These are phyloP conservation scores for Gambusia holbrooki DNA, from an alignment of 2,113 vertebrate genomes.

Conservation along the genomic window DNA sequence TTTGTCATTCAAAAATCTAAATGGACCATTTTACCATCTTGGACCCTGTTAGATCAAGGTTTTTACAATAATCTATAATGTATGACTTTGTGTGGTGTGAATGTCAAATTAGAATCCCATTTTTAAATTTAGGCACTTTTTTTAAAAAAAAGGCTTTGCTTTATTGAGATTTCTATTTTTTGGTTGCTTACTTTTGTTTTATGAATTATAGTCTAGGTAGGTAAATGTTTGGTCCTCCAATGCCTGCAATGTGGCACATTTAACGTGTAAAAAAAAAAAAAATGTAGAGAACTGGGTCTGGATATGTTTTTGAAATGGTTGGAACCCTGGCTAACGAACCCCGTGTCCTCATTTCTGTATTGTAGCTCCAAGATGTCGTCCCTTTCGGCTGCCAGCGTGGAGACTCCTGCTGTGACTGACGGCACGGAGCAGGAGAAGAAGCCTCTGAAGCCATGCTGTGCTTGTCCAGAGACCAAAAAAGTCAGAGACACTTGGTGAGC, in stretches of 20 bases:
- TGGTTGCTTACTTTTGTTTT: not conserved
- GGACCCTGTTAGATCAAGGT: too few relatives aligned
- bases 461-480: slow-evolving; percentile 96
- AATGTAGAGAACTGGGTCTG: not conserved
- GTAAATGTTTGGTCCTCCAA: not conserved
- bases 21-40: too few relatives aligned
- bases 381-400: slow-evolving; percentile 80
- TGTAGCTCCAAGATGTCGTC: slow-evolving; percentile 75
- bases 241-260: not conserved
- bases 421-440: slow-evolving; percentile 81
- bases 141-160: too few relatives aligned
- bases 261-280: not conserved
- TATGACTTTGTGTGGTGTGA: too few relatives aligned
- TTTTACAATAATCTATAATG: too few relatives aligned
- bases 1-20: too few relatives aligned
- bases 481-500: slow-evolving; percentile 91
- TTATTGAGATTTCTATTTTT: too few relatives aligned
- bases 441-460: slow-evolving; percentile 93
- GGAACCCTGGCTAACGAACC: not conserved
- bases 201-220: not conserved
- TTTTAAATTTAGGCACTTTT: too few relatives aligned
- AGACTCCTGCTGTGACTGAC: slow-evolving; percentile 49
- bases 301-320: not conserved
- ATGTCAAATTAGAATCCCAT: too few relatives aligned
- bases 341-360: not conserved